Percentiles rank a stretch among this genome's conserved stretches.
phyloP scores from a whole-genome alignment of 2,888 invertebrate genomes.

The Eupithecia dodoneata region DNA sequence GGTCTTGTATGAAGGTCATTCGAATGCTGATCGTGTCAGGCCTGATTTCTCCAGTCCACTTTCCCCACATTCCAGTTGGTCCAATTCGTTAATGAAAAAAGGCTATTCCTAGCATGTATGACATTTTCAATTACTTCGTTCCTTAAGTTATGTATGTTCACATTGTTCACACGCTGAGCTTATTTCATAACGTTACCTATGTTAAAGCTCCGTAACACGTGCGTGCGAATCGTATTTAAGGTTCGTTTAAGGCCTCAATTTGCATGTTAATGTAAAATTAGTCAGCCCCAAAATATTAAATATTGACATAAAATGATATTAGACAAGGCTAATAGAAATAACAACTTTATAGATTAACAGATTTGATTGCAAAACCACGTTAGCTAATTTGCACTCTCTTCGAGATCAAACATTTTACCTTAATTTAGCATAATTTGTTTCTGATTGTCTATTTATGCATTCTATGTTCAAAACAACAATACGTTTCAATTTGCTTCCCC shows the following conservation, averaged over 20 bases:
- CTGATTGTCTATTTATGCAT: not conserved
- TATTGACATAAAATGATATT: not conserved
- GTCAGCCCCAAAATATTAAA: not conserved
- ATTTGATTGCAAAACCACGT: not conserved
- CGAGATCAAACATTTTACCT: too few relatives aligned
- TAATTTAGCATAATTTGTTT: not conserved
- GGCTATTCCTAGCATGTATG: not conserved
- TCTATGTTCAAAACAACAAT: not conserved
- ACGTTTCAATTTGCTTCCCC: not conserved
- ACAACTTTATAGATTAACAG: not conserved
- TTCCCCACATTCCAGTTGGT: not conserved
- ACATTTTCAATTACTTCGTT: not conserved
- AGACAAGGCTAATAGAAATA: too few relatives aligned
- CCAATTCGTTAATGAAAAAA: not conserved
- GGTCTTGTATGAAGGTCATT: not conserved
- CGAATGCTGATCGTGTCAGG: slow-evolving; percentile 1
- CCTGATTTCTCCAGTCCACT: not conserved
- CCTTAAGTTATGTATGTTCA: not conserved
- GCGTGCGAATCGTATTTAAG: not conserved
- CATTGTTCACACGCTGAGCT: not conserved
- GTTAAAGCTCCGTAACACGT: not conserved
- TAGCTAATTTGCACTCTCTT: not conserved
- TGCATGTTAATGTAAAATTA: not conserved
- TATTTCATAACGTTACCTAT: not conserved
- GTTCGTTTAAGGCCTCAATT: not conserved